Percentiles rank a stretch among this genome's conserved stretches.
Conservation (phyloP, 2,888 invertebrate species). For the Lamellibrachia satsuma region DNA sequence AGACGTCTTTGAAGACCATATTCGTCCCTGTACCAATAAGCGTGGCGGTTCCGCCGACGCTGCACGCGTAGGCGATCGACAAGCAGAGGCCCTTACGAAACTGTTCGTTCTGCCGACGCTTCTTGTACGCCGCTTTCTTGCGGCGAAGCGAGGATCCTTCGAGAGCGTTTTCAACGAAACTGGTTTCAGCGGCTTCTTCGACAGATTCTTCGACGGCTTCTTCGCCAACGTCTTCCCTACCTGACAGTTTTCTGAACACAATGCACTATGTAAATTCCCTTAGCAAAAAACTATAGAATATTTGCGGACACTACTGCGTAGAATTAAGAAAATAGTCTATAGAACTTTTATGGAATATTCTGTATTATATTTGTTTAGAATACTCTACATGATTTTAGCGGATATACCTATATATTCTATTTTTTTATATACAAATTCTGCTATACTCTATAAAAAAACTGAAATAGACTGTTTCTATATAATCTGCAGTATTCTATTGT, state of each 20-base stretch:
- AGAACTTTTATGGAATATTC: too few relatives aligned
- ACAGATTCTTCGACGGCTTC: background rate
- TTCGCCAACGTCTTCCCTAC: background rate
- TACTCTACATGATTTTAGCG: too few relatives aligned
- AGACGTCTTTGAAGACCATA: constrained; percentile 18
- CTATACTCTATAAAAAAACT: too few relatives aligned
- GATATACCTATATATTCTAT: too few relatives aligned
- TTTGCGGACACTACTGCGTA: too few relatives aligned
- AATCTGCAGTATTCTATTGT: too few relatives aligned
- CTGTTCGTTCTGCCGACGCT: background rate
- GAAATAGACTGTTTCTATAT: too few relatives aligned
- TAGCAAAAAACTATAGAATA: too few relatives aligned
- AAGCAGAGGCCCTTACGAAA: constrained; percentile 23
- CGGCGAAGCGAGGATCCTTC: background rate
- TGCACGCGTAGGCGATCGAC: constrained; percentile 24
- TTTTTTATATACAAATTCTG: too few relatives aligned
- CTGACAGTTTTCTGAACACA: background rate
- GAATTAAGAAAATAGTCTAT: too few relatives aligned
- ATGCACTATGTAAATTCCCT: background rate
- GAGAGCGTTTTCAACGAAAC: background rate
- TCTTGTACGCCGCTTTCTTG: background rate
- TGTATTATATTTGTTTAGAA: too few relatives aligned
- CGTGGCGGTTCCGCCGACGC: constrained; percentile 14
- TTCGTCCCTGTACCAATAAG: constrained; percentile 22
- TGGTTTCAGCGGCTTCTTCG: background rate